Evolutionary conservation across 2,888 invertebrate genomes (phyloP).

Genomic region (Leptopilina myrica): DNA sequence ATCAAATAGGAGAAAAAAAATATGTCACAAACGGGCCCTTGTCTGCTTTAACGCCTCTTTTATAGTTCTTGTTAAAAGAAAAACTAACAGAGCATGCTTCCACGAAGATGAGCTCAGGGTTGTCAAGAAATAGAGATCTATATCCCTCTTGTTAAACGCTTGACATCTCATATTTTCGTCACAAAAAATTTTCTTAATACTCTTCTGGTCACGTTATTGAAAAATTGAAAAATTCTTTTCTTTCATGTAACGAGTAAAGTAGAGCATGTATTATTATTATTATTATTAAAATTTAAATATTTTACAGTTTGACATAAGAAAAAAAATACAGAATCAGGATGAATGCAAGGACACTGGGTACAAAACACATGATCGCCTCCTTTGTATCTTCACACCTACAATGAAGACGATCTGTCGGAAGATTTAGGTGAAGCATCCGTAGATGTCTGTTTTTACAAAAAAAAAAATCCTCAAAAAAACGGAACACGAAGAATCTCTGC

Average conservation of each 20-base stretch:
- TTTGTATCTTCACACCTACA: conserved; percentile 75
- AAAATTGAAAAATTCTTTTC: background rate
- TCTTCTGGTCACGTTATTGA: background rate
- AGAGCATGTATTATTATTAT: background rate
- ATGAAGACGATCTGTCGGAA: conserved; percentile 67
- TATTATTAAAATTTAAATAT: no score
- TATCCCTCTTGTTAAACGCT: conserved; percentile 47
- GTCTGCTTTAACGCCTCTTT: conserved; percentile 63
- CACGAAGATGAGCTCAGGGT: conserved; percentile 59
- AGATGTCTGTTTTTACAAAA: conserved; percentile 58
- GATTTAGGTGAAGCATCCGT: conserved; percentile 54
- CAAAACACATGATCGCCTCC: conserved; percentile 70
- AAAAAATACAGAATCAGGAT: conserved; percentile 27
- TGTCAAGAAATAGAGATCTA: conserved; percentile 45
- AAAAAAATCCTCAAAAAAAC: conserved; percentile 50
- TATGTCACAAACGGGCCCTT: conserved; percentile 47
- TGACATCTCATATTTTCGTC: conserved; percentile 41
- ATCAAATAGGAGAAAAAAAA: background rate
- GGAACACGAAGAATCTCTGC: conserved; percentile 49
- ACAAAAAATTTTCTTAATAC: conserved; percentile 11
- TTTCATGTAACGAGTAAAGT: background rate
- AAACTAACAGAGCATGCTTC: conserved; percentile 53
- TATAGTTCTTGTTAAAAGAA: conserved; percentile 57
- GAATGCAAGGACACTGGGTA: conserved; percentile 58
- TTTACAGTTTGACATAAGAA: no score